Conservation (phyloP, 2,113 vertebrate genomes). For the Entomyzon cyanotis region DNA sequence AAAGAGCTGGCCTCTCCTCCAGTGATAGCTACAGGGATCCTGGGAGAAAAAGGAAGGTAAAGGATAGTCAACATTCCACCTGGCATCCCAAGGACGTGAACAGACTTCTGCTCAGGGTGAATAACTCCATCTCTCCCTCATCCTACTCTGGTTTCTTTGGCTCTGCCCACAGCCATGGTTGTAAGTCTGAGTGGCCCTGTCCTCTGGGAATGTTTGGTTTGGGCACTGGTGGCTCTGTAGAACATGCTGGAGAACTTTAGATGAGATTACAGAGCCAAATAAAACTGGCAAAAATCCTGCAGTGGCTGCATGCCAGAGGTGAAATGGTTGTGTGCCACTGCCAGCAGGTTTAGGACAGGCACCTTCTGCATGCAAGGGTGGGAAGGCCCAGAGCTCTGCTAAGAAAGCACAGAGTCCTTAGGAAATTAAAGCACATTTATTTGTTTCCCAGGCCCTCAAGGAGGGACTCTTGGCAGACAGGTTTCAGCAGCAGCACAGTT, state of each 20-base stretch:
- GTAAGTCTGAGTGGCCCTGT: neutral
- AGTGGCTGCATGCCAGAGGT: neutral
- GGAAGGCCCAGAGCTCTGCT: neutral
- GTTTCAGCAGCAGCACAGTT: neutral
- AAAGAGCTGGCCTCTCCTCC: neutral
- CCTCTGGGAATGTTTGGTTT: neutral
- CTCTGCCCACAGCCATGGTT: neutral
- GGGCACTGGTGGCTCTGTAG: neutral
- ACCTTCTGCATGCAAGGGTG: neutral
- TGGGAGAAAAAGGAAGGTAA: neutral
- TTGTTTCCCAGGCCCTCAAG: neutral
- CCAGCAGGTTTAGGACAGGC: neutral
- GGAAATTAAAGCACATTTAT: neutral
- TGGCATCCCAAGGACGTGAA: neutral
- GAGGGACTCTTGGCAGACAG: neutral
- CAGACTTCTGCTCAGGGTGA: neutral
- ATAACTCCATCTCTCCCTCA: neutral
- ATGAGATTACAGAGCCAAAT: neutral
- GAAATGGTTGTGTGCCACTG: neutral
- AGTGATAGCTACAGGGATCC: neutral
- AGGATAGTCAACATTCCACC: neutral
- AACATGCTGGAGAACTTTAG: fast-evolving
- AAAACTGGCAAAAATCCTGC: neutral
- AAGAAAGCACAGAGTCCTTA: neutral
- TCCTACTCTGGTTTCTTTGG: neutral